Conservation (phyloP, 2,797 vertebrate genomes). For the Moxostoma hubbsi region DNA sequence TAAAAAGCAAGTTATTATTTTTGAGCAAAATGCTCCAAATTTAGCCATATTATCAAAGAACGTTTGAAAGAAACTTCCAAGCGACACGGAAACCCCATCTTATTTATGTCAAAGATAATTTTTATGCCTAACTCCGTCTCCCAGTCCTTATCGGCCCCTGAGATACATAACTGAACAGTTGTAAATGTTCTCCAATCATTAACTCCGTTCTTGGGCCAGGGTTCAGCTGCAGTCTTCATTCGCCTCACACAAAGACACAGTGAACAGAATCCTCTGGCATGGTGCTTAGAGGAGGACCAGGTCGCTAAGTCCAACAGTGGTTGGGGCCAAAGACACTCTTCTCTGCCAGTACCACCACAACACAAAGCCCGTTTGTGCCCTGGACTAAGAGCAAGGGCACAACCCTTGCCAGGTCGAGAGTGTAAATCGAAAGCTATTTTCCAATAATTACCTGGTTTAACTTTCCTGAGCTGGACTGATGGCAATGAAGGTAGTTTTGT, state of each 20-base stretch:
- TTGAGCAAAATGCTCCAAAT: not conserved
- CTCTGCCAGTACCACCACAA: slow-evolving; percentile 38
- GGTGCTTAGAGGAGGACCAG: slow-evolving; percentile 24
- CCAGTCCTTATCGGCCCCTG: slow-evolving; percentile 65
- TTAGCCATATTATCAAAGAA: not conserved
- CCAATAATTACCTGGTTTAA: slow-evolving; percentile 61
- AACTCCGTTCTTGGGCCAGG: slow-evolving; percentile 66
- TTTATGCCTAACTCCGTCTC: slow-evolving; percentile 24
- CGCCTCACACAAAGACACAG: slow-evolving; percentile 39
- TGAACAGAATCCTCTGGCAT: slow-evolving; percentile 20
- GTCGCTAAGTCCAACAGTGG: slow-evolving; percentile 37
- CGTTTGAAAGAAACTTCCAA: not conserved
- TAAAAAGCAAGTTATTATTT: not conserved
- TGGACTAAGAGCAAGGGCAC: slow-evolving; percentile 42
- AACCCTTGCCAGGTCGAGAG: slow-evolving; percentile 48
- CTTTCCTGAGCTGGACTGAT: slow-evolving; percentile 63
- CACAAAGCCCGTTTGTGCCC: slow-evolving; percentile 64
- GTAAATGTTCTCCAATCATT: slow-evolving; percentile 78
- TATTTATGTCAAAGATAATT: slow-evolving; percentile 39
- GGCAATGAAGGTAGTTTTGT: slow-evolving; percentile 45
- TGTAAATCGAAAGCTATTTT: slow-evolving; percentile 52
- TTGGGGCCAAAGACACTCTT: slow-evolving; percentile 51
- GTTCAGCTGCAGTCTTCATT: slow-evolving; percentile 58
- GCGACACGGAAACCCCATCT: not conserved
- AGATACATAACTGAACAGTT: slow-evolving; percentile 66